Evolutionary conservation across 1,140 invertebrate genomes (phyloP).

Genomic region (Tetragnatha versicolor): DNA sequence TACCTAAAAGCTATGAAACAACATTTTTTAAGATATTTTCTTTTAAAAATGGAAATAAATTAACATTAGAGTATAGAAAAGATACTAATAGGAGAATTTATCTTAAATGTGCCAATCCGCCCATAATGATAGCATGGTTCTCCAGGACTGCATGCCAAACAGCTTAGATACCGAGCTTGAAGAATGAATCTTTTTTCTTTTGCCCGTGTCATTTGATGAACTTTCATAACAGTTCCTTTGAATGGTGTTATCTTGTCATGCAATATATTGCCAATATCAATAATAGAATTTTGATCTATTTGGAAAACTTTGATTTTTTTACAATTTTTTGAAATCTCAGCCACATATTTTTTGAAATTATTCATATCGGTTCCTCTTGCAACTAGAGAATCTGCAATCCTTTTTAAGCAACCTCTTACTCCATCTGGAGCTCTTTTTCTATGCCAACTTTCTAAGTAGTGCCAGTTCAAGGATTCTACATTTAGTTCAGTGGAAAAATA

Average conservation of each 20-base stretch:
- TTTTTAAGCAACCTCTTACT: not conserved
- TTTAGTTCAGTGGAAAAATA: not conserved
- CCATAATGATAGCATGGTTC: not conserved
- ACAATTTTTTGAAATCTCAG: not conserved
- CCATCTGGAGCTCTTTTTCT: not conserved
- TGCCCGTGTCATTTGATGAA: not conserved
- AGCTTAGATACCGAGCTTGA: not conserved
- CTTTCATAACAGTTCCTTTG: not conserved
- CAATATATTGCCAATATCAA: not conserved
- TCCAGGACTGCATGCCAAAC: not conserved
- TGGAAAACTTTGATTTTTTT: not conserved
- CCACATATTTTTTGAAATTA: not conserved
- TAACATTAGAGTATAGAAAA: no score
- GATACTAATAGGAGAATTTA: no score
- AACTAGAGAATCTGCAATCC: not conserved
- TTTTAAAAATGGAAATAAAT: no score
- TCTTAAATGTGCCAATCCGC: not conserved
- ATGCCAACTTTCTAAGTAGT: not conserved
- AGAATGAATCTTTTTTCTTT: not conserved
- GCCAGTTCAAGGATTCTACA: constrained; percentile 2
- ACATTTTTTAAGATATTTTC: no score
- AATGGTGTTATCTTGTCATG: not conserved
- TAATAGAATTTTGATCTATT: not conserved
- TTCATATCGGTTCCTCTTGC: not conserved
- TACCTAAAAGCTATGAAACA: no score